Conservation (phyloP, 1,140 invertebrate species). For the Stegodyphus mimosarum region DNA sequence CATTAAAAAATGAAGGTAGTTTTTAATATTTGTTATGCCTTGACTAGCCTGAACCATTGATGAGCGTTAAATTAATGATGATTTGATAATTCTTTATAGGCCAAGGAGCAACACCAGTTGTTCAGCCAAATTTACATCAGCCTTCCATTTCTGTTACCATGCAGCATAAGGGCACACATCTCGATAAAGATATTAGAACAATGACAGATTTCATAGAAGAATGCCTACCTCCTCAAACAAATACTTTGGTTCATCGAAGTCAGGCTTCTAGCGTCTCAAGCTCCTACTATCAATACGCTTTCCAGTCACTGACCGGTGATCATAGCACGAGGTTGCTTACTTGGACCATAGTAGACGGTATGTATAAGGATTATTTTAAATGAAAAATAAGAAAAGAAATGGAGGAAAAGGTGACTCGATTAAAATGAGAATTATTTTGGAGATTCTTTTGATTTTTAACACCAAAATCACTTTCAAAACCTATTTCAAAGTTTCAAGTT, state of each 20-base stretch:
- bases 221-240: slow-evolving; percentile 35
- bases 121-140: slow-evolving; percentile 7
- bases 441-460: no score
- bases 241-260: slow-evolving; percentile 44
- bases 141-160: slow-evolving; percentile 16
- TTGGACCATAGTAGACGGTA: slow-evolving; percentile 49
- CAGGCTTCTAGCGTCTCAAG: slow-evolving; percentile 55
- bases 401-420: no score
- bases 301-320: slow-evolving; percentile 37
- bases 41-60: no score
- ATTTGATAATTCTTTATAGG: no score
- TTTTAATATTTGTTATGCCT: no score
- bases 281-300: slow-evolving; percentile 57
- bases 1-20: no score
- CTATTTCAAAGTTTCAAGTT: no score
- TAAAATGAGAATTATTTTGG: no score
- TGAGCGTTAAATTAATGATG: no score
- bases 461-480: no score
- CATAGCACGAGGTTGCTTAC: slow-evolving; percentile 39
- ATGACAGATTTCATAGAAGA: not conserved
- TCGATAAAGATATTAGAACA: not conserved
- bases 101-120: no score
- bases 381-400: no score
- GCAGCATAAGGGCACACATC: slow-evolving; percentile 4
- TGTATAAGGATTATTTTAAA: not conserved